Base-by-base conservation (phyloP, 2,113 vertebrate genomes). In the Glaucidium brasilianum region DNA sequence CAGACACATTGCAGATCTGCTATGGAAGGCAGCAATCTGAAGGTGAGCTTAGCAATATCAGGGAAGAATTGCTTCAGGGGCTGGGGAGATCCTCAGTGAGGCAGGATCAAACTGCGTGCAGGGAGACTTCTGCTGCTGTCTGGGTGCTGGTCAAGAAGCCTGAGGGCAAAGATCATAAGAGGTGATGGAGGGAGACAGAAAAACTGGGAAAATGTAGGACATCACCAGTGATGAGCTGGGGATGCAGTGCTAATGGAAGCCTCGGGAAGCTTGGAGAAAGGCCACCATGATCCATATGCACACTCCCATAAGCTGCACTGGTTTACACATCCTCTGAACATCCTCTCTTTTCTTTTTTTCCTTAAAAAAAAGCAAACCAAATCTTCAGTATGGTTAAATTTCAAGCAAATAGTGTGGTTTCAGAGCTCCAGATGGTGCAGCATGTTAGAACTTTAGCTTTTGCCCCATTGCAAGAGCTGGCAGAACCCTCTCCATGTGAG, bases 161-260 rank as follows among this genome's bases (percentile, higher is more conserved):
- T 37, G 17, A 58, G 30, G 41, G 22, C 37, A 68, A 91, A 35
- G 58, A 11, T 7, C 2, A 14, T 23, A 20, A 74, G 29, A 85
- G 3, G 63, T 25, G 19, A 59, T 1, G 17, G 9, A 84, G 7
- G 3, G 5, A 67, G 17, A 63, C 17, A 47, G 4, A 41, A 59
- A 43, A 83, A 32, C 12, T 26, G 12, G 15, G 35, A 32, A 77
- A 63, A 84, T 0, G 1, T 3, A 26, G 18, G 49, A 19, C 20
- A 63, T 16, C 18, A 34, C 15, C n/a, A 75, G 0, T 18, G 47
- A 72, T 8, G 6, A 59, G 68, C 0, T 25, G 3, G 9, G 27
- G 58, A 60, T 62, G 19, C 30, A 73, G 53, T 30, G 77, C 66
- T 30, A 35, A 35, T 35, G 2, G 10, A 91, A 69, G 27, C 22